Evolutionary conservation across 1,140 invertebrate species (phyloP).

Genomic region (Drosophila eugracilis): DNA sequence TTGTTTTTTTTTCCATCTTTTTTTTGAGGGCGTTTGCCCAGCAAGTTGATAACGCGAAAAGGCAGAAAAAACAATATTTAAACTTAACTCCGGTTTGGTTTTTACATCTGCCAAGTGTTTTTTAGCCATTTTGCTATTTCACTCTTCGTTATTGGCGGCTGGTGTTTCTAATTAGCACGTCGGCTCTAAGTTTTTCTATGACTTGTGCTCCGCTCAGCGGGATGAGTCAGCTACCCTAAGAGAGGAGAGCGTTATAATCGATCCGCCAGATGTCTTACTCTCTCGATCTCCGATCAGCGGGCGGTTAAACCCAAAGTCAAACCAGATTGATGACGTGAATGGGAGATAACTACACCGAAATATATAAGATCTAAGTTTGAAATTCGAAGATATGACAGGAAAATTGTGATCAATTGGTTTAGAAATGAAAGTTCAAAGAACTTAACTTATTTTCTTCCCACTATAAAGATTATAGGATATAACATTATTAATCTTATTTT

Average conservation of each 20-base stretch:
- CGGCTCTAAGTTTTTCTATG: constrained; percentile 39
- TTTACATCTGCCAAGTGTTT: constrained; percentile 51
- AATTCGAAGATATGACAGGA: not conserved
- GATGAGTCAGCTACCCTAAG: constrained; percentile 52
- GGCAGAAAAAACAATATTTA: constrained; percentile 22
- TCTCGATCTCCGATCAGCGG: constrained; percentile 1
- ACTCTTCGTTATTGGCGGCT: constrained; percentile 44
- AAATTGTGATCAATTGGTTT: not conserved
- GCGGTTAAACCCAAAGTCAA: constrained; percentile 43
- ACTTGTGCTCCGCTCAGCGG: constrained; percentile 14
- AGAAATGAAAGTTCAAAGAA: no score
- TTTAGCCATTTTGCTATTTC: constrained; percentile 33
- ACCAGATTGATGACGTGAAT: constrained; percentile 31
- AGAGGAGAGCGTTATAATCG: constrained; percentile 18
- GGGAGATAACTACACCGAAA: not conserved
- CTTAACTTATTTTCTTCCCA: no score
- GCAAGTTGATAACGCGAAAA: constrained; percentile 28
- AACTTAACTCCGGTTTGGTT: constrained; percentile 32
- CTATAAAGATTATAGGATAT: no score
- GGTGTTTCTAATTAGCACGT: constrained; percentile 58
- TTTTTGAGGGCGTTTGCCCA: constrained; percentile 31
- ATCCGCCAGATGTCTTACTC: constrained; percentile 2
- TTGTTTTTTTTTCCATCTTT: not conserved
- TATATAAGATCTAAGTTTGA: not conserved
- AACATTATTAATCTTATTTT: no score